A percentile compares a stretch with the other conserved stretches of the same genome.
These are phyloP conservation scores for Trematomus loennbergii DNA, from an alignment of 2,113 vertebrate genomes.

Conservation along the genomic window DNA sequence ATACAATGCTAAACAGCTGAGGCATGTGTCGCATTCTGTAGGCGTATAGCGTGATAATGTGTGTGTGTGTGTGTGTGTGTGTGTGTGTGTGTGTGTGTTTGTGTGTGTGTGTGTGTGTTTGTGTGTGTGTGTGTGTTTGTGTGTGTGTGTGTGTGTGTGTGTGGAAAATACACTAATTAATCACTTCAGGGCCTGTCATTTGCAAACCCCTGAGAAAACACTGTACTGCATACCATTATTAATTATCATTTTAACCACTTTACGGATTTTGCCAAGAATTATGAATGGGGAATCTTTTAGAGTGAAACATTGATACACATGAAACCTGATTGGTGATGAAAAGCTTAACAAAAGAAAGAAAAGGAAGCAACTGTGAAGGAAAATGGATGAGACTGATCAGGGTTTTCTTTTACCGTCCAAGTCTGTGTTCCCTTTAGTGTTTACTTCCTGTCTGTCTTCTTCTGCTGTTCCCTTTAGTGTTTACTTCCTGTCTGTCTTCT, in stretches of 20 bases:
- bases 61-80: not conserved
- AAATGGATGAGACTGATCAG: no score
- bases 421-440: no score
- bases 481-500: no score
- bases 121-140: no score
- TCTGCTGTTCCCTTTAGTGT: no score
- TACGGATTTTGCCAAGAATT: not conserved
- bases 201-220: not conserved
- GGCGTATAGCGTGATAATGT: not conserved
- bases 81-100: no score
- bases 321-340: no score
- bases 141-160: not conserved
- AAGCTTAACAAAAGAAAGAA: no score
- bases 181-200: not conserved
- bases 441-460: no score
- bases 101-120: not conserved
- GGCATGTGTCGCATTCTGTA: not conserved
- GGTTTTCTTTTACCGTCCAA: no score
- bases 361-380: no score
- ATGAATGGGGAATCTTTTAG: not conserved
- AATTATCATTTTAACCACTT: not conserved
- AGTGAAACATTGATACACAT: not conserved
- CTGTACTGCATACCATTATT: no score
- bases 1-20: not conserved
- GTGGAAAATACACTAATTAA: not conserved